Evolutionary conservation across 1,140 invertebrate genomes (phyloP).

Genomic region (Drosophila oshimai): DNA sequence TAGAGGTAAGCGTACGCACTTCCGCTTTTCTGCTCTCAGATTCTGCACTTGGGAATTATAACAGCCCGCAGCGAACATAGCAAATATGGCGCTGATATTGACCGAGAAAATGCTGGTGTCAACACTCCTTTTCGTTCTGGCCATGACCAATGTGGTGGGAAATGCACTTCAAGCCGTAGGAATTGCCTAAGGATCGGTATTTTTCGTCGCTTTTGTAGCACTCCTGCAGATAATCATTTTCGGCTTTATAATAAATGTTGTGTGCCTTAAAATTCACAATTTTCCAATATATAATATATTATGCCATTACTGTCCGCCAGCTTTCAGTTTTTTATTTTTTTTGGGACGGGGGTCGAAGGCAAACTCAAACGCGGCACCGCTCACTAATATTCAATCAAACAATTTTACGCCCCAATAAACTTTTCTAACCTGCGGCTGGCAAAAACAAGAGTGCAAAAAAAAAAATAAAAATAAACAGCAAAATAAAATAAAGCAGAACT

Average conservation of each 20-base stretch:
- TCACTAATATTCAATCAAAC: slow-evolving; percentile 76
- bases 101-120: slow-evolving; percentile 55
- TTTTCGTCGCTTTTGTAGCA: no score
- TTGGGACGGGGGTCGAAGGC: slow-evolving; percentile 7
- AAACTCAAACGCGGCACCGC: slow-evolving; percentile 26
- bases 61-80: slow-evolving; percentile 58
- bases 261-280: slow-evolving; percentile 2
- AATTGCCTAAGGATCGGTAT: slow-evolving; percentile 12
- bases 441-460: slow-evolving; percentile 1
- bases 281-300: not conserved
- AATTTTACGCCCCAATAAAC: slow-evolving; percentile 73
- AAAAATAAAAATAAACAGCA: no score
- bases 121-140: slow-evolving; percentile 3
- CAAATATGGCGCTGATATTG: slow-evolving; percentile 16
- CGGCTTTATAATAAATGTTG: not conserved
- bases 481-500: slow-evolving; percentile 41
- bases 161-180: slow-evolving; percentile 32
- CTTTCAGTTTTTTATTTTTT: slow-evolving; percentile 12
- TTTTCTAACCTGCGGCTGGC: slow-evolving; percentile 59
- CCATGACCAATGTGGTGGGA: slow-evolving; percentile 41
- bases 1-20: slow-evolving; percentile 25
- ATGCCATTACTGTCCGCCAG: slow-evolving; percentile 8
- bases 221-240: no score
- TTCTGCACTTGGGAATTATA: not conserved
- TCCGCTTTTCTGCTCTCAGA: fast-evolving